Evolutionary conservation across 2,888 invertebrate species (phyloP), one percentile per base, ranked within the genome.

Genomic region (Phoenoteleia sp.): DNA sequence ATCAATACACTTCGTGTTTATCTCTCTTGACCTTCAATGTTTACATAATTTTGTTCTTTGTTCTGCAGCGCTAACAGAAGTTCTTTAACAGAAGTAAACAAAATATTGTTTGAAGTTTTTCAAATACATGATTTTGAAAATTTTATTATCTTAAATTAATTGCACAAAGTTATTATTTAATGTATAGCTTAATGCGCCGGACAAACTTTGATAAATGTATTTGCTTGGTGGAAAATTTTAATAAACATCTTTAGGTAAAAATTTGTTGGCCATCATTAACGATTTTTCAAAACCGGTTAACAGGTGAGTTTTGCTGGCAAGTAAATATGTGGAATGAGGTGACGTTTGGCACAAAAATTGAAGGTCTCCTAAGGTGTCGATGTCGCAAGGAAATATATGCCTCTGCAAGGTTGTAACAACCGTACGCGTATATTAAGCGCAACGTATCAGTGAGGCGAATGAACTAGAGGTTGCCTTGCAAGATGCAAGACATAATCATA

Each of bases 401-500:
- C 36, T 56, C 27, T 23, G n/a, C 42, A 6, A 49, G 77, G 60
- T 47, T 71, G 54, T 60, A 80, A 75, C 64, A 76, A 82, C 76
- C 76, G 64, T 77, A 66, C 76, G 66, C 54, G 72, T 72, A 64
- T 71, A 82, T 64, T 81, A 76, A 76, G 72, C 71, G 52, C 81
- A 21, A 39, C 62, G 56, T 76, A 82, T 82, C 71, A 56, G 49
- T 71, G 82, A 66, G 82, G 82, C 82, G 82, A 82, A 82, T 82
- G 82, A 82, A 82, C 82, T 77, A 72, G 45, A 82, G 76, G 82
- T 77, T 77, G 76, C 81, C 58, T 71, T 71, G 76, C 82, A 77
- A 82, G 72, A 76, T 77, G 47, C 69, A 77, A 77, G 76, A 82
- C 76, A 33, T 82, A 82, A 81, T 82, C 76, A 71, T 60, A 81